These are phyloP conservation scores for Darevskia mixta DNA, from an alignment of 2,797 vertebrate genomes.

Conservation along the genomic window DNA sequence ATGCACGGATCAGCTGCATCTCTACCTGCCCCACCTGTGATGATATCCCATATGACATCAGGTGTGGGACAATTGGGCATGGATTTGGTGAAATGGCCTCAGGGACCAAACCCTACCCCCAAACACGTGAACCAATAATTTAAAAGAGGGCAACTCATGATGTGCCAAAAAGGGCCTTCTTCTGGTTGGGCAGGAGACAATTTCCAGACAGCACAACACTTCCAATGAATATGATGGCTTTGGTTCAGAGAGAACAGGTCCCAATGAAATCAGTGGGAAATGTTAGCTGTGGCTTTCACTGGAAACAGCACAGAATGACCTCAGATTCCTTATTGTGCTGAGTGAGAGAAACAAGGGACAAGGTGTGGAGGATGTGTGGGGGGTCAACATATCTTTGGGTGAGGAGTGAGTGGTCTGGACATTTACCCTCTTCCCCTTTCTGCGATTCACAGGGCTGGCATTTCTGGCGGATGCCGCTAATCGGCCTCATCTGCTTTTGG, in stretches of 20 bases:
- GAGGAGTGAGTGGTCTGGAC: not conserved
- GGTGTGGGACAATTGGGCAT: too few species aligned
- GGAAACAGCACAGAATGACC: not conserved
- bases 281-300: accelerated
- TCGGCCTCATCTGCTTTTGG: not conserved
- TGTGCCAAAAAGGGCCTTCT: not conserved
- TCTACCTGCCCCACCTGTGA: too few species aligned
- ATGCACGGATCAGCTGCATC: too few species aligned
- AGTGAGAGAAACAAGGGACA: not conserved
- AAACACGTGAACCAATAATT: not conserved
- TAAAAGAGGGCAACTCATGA: not conserved
- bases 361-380: accelerated
- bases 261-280: not conserved
- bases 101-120: not conserved
- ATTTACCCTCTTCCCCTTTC: not conserved
- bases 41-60: too few species aligned
- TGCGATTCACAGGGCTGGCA: not conserved
- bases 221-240: constrained; percentile 10
- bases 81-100: too few species aligned
- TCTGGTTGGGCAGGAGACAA: not conserved
- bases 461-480: not conserved
- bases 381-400: not conserved
- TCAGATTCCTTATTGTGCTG: not conserved
- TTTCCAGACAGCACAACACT: not conserved
- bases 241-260: not conserved